Evolutionary conservation across 2,888 invertebrate species (phyloP), one percentile per base, ranked within the genome.

Genomic region (Mesorhabditis sp.): DNA sequence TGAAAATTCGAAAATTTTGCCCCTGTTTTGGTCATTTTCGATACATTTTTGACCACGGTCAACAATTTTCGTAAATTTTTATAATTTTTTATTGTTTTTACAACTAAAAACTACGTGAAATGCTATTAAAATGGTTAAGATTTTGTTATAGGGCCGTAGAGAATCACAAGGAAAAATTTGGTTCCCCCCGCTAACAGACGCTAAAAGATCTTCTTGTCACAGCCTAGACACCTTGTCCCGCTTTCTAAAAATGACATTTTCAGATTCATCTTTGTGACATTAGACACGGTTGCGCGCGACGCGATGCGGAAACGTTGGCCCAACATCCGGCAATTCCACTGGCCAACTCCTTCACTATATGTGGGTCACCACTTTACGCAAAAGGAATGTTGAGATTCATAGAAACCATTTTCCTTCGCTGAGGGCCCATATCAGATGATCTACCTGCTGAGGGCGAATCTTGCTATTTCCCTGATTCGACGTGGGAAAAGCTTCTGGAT

Each of bases 351-450:
- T 5, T 80, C 80, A 41, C 76, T 84, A 69, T 84, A 85, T 71
- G 84, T 85, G 63, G 76, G 28, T 28, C 2, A 28, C 28, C 28
- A 28, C 1, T 28, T 28, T 28, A 28, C 28, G 28, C 28, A 63
- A 15, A 63, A 28, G 28, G 10, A 63, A 63, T 10, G 13, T 15
- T n/a, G 41, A 28, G 28, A 63, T 63, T n/a, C 63, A 63, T 70
- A 84, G 84, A 85, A 82, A 71, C 83, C 83, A 4, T 84, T 84
- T 72, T 80, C 80, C 28, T 84, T 84, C 68, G 83, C 84, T 45
- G 84, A 84, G 74, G 84, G 84, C 45, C 80, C 84, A 4, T 84
- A 84, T 64, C 84, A 84, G 69, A 82, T 80, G 4, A 84, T 84
- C 70, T 84, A 84, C 70, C 73, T 84, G 5, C 72, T 84, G 43